Evolutionary conservation across 2,888 invertebrate genomes (phyloP), one percentile per base, ranked within the genome.

Genomic region (Alsophila aescularia): DNA sequence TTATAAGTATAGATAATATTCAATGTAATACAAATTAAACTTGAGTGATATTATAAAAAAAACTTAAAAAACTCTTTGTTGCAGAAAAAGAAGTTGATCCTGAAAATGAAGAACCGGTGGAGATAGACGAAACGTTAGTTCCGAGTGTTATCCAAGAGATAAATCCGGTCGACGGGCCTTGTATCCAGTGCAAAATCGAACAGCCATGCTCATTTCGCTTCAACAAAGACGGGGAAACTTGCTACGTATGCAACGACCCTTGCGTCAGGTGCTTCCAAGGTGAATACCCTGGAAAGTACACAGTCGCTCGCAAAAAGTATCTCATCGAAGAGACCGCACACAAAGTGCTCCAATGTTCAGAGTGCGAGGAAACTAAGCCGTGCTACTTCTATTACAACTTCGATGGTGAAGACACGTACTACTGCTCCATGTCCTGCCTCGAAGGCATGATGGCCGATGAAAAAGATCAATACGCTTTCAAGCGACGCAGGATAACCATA

Each of bases 361-460:
- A 92, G 62, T 92, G 92, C 60, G 89, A 88, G 64, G 88, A 89
- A 64, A 75, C 68, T 45, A 90, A 91, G 75, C 62, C 47, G 0
- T 91, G 92, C 64, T 91, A 84, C 55, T 91, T 91, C 62, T 89
- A 87, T 65, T 89, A 89, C 60, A 85, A 90, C 52, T 88, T 75
- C 55, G 91, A 87, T 34, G 90, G 85, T 0, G 87, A 86, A 50
- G 87, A 90, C 51, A 90, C 85, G 0, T 84, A 91, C 53, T 93
- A 93, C 66, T 83, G 94, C 48, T 94, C 94, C 42, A 75, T 92
- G 24, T 76, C 78, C 3, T 94, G 94, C 58, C 83, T 93, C 12
- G 83, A 92, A 62, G 87, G 90, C 32, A 87, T 93, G 81, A 87
- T 93, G 78, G 91, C 84, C 0, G 90, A 87, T 18, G 92, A 93